Evolutionary conservation across 2,113 vertebrate genomes (phyloP), one percentile per base, ranked within the genome.

Genomic region (Diglossa brunneiventris): DNA sequence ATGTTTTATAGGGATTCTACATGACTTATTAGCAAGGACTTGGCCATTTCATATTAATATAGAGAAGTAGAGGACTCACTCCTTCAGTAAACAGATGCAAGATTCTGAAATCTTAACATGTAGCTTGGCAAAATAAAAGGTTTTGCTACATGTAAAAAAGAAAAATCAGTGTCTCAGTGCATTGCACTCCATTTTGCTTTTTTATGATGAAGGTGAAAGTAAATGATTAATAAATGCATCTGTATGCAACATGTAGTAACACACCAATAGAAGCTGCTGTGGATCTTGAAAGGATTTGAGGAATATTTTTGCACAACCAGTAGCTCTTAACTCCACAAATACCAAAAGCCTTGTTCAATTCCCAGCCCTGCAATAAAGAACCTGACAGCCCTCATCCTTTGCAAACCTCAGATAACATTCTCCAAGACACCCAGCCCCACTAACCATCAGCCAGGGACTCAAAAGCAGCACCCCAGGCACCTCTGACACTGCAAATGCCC

Each of bases 361-460:
- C 31, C 42, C n/a, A 62, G 63, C 18, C 53, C 46, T 70, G 28
- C 55, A 89, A 22, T n/a, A 62, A 28, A 37, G 22, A 94, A 31
- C 8, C 16, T 61, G 70, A 41, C 18, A 83, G 19, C 17, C 39
- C 52, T 75, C 21, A 67, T 4, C 52, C 55, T 62, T 33, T 20
- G 26, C 61, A 78, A 87, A 81, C 44, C n/a, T 26, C 10, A 15
- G 15, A 19, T 11, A 46, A 33, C 0, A 0, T 26, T 69, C 46
- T 53, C 42, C 1, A 0, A 66, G 42, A 20, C 63, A 69, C 46
- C 23, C 46, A 68, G 37, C 12, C 53, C 74, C 18, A n/a, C 58
- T n/a, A n/a, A 56, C 21, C 37, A 33, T 21, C 17, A 63, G n/a
- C 33, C 52, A 52, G 12, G 23, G 20, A 30, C 90, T 62, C 55